A percentile compares a stretch with the other conserved stretches of the same genome.
These are phyloP conservation scores for Megalops cyprinoides DNA, from an alignment of 2,797 vertebrate species.

Conservation along the genomic window DNA sequence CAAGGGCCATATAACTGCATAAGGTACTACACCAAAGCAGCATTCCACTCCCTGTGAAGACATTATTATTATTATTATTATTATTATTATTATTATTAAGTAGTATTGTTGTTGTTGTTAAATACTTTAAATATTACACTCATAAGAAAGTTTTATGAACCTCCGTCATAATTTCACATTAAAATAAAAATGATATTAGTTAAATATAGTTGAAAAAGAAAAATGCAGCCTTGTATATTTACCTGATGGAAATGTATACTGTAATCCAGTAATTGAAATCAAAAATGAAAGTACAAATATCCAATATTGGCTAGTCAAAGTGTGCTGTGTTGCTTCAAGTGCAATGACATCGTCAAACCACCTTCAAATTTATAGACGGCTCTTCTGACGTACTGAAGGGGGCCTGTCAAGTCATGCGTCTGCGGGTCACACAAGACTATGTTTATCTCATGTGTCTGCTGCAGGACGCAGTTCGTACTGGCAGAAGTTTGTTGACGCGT, in stretches of 20 bases:
- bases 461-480: not conserved
- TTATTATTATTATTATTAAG: not conserved
- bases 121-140: no score
- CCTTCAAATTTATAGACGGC: constrained; percentile 25
- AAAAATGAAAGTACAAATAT: constrained; percentile 1
- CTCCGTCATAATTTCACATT: no score
- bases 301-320: constrained; percentile 5
- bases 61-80: constrained; percentile 5
- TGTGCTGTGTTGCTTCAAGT: not conserved
- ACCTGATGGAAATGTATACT: not conserved
- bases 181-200: no score
- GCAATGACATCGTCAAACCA: not conserved
- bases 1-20: no score
- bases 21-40: no score
- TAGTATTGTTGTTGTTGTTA: no score
- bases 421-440: not conserved
- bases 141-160: no score
- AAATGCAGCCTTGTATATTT: constrained; percentile 4
- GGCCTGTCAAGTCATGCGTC: not conserved
- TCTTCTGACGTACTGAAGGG: not conserved
- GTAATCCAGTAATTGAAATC: constrained; percentile 8
- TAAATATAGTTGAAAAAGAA: no score
- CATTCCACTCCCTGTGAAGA: no score
- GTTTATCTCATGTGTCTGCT: constrained; percentile 15
- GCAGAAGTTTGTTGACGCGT: not conserved